Base-by-base conservation (phyloP, 2,797 vertebrate genomes). In the Pelobates cultripes region DNA sequence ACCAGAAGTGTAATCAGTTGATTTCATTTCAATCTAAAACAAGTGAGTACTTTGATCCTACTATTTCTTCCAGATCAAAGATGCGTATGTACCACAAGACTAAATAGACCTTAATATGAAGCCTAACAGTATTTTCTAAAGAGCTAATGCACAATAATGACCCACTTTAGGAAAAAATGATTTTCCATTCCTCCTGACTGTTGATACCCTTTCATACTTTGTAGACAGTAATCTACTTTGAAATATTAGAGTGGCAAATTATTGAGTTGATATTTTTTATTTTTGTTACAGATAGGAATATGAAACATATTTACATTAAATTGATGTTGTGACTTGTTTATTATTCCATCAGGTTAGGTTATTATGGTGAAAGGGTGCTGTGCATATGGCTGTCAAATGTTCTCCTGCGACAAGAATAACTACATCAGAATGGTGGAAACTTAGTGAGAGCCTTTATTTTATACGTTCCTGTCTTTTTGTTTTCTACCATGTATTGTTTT, bases 61-160 rank as follows among this genome's bases (percentile, higher is more conserved):
- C 12, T 86, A 40, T 87, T 88, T 87, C 85, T 86, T 83, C 74
- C 86, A 92, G 87, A 93, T 93, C 88, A 92, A 92, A 94, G 88
- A 89, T 91, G 87, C 41, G 43, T 85, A 88, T 0, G 0, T 88
- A 88, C 87, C 74, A 80, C 75, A 75, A 17, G 79, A 77, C 51
- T 87, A 91, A 87, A 86, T 70, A 88, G 77, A 57, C 84, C 78
- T 84, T 79, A 75, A 2, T 79, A 66, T 70, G 86, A 88, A 14
- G 73, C 86, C 42, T 70, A n/a, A 14, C 77, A 79, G 7, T 85
- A 83, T 85, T 73, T 84, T 88, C 44, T 15, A n/a, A 87, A 87
- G 80, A 86, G 67, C 15, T 72, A 41, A 71, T 73, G 12, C 63
- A 85, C 67, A 84, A 63, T 57, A 86, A 71, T 83, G 81, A 70